These are phyloP conservation scores for Spatulosminthurus flaviceps DNA, from an alignment of 2,888 invertebrate genomes.

Conservation along the genomic window DNA sequence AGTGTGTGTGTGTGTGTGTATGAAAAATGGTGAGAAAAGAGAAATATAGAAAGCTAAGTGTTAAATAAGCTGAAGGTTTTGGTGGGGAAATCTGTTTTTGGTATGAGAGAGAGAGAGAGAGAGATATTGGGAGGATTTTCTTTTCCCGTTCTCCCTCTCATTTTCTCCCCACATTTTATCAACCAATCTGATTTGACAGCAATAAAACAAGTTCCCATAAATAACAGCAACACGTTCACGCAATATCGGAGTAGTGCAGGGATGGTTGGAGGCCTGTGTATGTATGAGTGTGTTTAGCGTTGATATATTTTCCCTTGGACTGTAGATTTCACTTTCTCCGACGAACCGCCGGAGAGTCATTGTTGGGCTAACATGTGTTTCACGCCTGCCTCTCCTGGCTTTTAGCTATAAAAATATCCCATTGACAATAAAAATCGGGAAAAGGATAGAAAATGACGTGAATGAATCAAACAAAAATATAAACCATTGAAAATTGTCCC, in stretches of 20 bases:
- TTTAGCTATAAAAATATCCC: too few species aligned
- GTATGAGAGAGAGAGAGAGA: not conserved
- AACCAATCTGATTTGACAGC: slow-evolving; percentile 47
- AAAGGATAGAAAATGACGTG: too few species aligned
- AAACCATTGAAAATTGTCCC: too few species aligned
- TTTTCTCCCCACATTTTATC: slow-evolving; percentile 42
- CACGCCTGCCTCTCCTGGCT: too few species aligned
- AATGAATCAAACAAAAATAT: too few species aligned
- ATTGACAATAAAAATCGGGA: too few species aligned
- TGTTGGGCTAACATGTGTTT: too few species aligned
- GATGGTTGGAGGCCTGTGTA: too few species aligned
- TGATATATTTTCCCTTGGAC: too few species aligned
- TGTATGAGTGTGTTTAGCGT: too few species aligned
- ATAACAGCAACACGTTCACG: slow-evolving; percentile 37
- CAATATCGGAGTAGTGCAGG: not conserved
- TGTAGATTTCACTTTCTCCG: too few species aligned
- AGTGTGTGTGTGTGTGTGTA: not conserved
- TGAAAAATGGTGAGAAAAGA: not conserved
- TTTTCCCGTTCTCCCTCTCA: slow-evolving; percentile 24
- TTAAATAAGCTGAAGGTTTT: slow-evolving; percentile 49
- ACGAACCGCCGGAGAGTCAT: too few species aligned
- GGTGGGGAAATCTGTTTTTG: not conserved
- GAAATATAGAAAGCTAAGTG: slow-evolving; percentile 43
- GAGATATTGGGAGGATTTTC: not conserved
- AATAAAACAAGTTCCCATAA: slow-evolving; percentile 44